Base-by-base conservation (phyloP, 2,888 invertebrate species). In the Orthosia cruda region DNA sequence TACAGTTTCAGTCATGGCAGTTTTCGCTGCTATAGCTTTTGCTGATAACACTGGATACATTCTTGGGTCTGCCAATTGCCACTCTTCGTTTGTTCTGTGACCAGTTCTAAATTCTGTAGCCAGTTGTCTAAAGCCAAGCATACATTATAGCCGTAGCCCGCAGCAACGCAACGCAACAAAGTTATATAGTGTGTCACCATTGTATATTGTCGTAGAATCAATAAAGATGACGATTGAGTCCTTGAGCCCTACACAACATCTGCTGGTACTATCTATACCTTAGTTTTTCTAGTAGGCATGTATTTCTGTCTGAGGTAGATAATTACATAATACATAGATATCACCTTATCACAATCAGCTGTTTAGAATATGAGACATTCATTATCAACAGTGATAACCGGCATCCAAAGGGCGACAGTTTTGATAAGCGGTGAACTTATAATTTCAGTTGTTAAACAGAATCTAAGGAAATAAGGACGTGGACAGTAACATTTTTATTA, bases 391-490 rank as follows among this genome's bases (percentile, higher is more conserved):
- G 32, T 20, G 68, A 62, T 63, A 78, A 20, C 16, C 58, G 4
- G 15, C 13, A 50, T 20, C 13, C 67, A 64, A 49, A 61, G 83
- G 26, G 58, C 71, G 26, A 66, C 82, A 52, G 58, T 74, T 45
- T 50, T 26, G 11, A 26, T 16, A 47, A 20, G 32, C 11, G 12
- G 63, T 66, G 52, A 15, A 57, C 23, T 12, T 40, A 18, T 57
- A 20, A 9, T 55, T 77, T 66, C 61, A 72, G 71, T 59, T 71
- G 7, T 58, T 20, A 20, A 13, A 40, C 15, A 20, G 15, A 63
- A 63, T 63, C 13, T 4, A 9, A 45, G 12, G 16, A 5, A 9
- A 50, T 40, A 23, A n/a, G 23, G 20, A 47, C 9, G 45, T 52
- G 3, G 9, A 12, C 49, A 49, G 40, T 32, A 20, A 11, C 0